These are phyloP conservation scores for Anoplius nigerrimus DNA, from an alignment of 2,888 invertebrate genomes.

Conservation along the genomic window DNA sequence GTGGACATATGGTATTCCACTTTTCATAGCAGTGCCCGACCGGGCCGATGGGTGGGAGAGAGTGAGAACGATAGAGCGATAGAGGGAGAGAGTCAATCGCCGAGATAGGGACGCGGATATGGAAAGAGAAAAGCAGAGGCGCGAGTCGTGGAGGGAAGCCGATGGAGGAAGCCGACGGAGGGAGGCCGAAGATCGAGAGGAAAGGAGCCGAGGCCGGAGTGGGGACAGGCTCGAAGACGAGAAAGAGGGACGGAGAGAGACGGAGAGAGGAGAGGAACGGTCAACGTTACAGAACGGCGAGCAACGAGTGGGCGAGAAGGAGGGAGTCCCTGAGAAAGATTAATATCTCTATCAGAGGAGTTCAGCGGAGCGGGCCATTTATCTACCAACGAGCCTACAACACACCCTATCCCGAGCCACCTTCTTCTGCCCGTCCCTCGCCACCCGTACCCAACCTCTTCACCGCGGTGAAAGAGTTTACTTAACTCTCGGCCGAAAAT, in stretches of 20 bases:
- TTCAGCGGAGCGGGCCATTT: conserved; percentile 67
- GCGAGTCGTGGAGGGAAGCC: conserved; percentile 29
- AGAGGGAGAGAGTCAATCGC: conserved; percentile 17
- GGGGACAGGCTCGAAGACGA: conserved; percentile 12
- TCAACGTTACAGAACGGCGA: not conserved
- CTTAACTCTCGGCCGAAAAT: conserved; percentile 52
- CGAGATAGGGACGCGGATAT: no score
- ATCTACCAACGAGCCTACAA: conserved; percentile 59
- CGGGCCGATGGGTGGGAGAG: conserved; percentile 16
- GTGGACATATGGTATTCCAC: conserved; percentile 65
- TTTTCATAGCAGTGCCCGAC: conserved; percentile 55
- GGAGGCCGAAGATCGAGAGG: not conserved
- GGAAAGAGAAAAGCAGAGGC: conserved; percentile 30
- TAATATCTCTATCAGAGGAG: conserved; percentile 71
- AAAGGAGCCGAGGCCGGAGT: conserved; percentile 15
- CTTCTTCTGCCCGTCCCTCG: conserved; percentile 18
- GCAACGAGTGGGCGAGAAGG: conserved; percentile 15
- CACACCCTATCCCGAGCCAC: conserved; percentile 33
- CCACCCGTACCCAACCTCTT: not conserved
- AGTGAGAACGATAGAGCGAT: conserved; percentile 19
- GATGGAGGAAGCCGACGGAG: not conserved
- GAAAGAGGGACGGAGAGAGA: conserved; percentile 12
- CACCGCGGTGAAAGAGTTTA: conserved; percentile 57
- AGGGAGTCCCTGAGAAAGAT: conserved; percentile 60
- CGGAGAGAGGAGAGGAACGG: conserved; percentile 5